Evolutionary conservation across 2,797 vertebrate species (phyloP).

Genomic region (Cryptoprocta ferox): DNA sequence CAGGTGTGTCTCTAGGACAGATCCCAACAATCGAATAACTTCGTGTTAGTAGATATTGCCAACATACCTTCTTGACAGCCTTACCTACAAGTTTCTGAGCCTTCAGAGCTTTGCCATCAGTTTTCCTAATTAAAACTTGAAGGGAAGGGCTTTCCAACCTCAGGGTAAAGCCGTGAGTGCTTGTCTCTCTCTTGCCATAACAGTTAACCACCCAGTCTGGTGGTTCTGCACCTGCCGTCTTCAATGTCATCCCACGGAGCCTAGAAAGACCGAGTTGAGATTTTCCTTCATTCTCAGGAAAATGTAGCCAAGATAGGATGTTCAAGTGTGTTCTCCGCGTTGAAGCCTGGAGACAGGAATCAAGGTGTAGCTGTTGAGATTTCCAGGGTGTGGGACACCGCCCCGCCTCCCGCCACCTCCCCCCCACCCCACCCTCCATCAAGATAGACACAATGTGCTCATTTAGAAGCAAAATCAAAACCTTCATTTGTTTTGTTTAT

Average conservation of each 20-base stretch:
- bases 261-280: background rate
- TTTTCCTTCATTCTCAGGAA: background rate
- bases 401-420: background rate
- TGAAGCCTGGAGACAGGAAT: background rate
- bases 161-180: background rate
- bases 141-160: background rate
- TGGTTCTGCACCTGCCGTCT: rapidly evolving
- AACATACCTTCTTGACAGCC: background rate
- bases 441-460: background rate
- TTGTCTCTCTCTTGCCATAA: background rate
- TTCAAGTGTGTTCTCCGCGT: background rate
- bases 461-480: background rate
- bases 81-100: background rate
- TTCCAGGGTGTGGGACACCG: background rate
- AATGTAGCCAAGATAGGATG: background rate
- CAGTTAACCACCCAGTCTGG: rapidly evolving
- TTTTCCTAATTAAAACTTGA: background rate
- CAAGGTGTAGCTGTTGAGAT: background rate
- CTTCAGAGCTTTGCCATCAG: background rate
- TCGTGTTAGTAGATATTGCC: background rate
- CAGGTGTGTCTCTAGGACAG: background rate
- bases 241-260: background rate
- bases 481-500: background rate
- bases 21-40: background rate
- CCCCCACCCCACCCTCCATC: background rate